phyloP scores from a whole-genome alignment of 2,113 vertebrate species.

The Nothoprocta perdicaria region DNA sequence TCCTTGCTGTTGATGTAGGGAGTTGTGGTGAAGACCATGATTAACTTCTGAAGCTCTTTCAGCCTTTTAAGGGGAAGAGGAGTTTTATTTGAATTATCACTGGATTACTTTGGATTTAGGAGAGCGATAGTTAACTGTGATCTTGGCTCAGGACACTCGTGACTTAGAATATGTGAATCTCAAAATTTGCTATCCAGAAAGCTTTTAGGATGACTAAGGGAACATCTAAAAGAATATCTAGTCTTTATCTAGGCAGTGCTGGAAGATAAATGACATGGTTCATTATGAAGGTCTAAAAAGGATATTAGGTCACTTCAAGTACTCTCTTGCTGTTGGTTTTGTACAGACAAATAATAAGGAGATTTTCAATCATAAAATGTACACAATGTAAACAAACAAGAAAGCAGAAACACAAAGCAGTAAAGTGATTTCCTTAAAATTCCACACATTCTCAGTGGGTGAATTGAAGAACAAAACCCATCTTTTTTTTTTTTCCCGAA shows the following conservation, averaged over 20 bases:
- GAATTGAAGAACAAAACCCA: constrained; percentile 3
- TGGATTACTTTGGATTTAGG: neutral
- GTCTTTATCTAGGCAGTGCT: neutral
- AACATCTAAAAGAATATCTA: neutral
- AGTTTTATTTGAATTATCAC: neutral
- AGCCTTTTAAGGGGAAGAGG: neutral
- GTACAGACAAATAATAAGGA: neutral
- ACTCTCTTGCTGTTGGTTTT: neutral
- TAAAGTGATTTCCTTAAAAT: neutral
- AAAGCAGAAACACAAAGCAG: neutral
- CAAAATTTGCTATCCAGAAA: neutral
- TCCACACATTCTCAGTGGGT: neutral
- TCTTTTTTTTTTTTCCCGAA: neutral
- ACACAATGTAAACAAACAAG: neutral
- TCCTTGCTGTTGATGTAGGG: accelerated
- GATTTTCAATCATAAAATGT: neutral
- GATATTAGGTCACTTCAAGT: neutral
- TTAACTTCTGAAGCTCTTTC: neutral
- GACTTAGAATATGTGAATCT: neutral
- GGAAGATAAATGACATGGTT: neutral
- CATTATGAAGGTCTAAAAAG: neutral
- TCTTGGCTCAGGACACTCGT: neutral
- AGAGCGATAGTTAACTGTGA: neutral
- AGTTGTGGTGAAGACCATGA: neutral
- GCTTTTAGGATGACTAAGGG: accelerated